Conservation (phyloP, 2,113 vertebrate species). For the Eudyptes chrysolophus region DNA sequence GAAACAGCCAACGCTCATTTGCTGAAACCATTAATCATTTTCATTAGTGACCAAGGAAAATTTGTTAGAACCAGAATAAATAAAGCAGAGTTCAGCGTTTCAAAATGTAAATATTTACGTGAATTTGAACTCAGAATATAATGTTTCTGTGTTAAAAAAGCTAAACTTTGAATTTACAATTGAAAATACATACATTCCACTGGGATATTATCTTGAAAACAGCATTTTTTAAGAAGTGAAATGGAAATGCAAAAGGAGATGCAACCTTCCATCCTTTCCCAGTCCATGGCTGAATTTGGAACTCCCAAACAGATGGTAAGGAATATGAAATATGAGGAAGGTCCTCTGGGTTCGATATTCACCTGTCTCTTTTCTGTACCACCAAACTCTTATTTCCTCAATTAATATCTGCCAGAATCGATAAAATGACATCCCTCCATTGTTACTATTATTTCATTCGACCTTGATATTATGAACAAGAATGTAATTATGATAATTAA, state of each 20-base stretch:
- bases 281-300: not conserved
- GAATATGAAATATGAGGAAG: not conserved
- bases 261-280: not conserved
- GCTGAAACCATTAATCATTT: not conserved
- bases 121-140: not conserved
- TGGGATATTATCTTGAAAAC: not conserved
- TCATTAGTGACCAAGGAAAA: not conserved
- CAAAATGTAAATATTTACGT: not conserved
- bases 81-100: not conserved
- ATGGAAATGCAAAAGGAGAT: not conserved
- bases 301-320: not conserved
- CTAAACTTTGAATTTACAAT: not conserved
- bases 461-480: slow-evolving; percentile 24
- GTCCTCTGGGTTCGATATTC: not conserved
- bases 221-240: not conserved
- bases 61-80: not conserved
- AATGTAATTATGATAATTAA: slow-evolving; percentile 31
- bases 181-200: not conserved
- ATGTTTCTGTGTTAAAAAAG: not conserved
- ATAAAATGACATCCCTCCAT: not conserved
- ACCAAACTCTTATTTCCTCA: not conserved
- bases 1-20: not conserved
- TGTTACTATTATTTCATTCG: not conserved
- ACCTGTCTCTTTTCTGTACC: not conserved
- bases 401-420: not conserved